Base-by-base conservation (phyloP, 2,888 invertebrate species). In the Thysanoteuthis rhombus region DNA sequence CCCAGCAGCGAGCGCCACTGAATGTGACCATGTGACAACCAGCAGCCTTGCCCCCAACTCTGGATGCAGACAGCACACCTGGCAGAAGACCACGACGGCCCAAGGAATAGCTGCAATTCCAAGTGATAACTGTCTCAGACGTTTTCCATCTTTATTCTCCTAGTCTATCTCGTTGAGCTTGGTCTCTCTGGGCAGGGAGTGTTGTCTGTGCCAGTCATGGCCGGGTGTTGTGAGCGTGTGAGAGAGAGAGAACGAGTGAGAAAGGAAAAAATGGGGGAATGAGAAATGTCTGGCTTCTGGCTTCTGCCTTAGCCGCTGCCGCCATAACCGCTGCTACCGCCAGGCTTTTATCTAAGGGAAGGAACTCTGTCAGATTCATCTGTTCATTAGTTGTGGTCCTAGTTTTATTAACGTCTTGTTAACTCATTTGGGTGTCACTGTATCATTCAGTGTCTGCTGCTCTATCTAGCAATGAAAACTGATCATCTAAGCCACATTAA, bases 21-120 rank as follows among this genome's bases (percentile, higher is more conserved):
- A 92, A 92, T 92, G 92, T 92, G 92, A 92, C 92, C 45, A 92
- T 92, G 92, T 92, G 92, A 92, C 92, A 92, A 92, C 92, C 92
- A 92, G 40, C 42, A 92, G 19, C 92, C n/a, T 75, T 75, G 75
- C 42, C 92, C 12, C n/a, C 42, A 45, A 92, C 40, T 45, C 40
- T 45, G 40, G 45, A 45, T 45, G n/a, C 92, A 92, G 92, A 40
- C 45, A 45, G 40, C 40, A 92, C 42, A n/a, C 42, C 92, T 39
- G 45, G 92, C 92, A 92, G 92, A 92, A 92, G 42, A 92, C 92
- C 40, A 40, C 92, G 45, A 22, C 40, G 40, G 40, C 22, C 45
- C 40, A 45, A 45, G n/a, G 45, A 45, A 45, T 92, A 45, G 45
- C 42, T 28, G 45, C 45, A 8, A 45, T 40, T 92, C 40, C 92